Percentiles rank a stretch among this genome's conserved stretches.
These are phyloP conservation scores for Drosophila grimshawi DNA, from an alignment of 1,140 invertebrate genomes.

Conservation along the genomic window DNA sequence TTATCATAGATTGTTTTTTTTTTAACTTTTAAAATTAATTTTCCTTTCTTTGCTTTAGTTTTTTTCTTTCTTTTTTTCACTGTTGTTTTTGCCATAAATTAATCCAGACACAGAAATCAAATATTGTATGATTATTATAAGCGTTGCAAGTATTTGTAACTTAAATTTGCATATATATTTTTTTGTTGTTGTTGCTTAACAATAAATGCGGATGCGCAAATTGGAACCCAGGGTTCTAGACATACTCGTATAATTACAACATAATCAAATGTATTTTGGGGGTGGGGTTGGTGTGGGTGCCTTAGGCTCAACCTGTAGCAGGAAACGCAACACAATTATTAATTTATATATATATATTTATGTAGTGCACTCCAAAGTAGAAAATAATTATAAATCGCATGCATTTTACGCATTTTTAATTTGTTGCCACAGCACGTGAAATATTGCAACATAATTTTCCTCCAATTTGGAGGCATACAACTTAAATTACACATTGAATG, in stretches of 20 bases:
- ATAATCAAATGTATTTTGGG: slow-evolving; percentile 33
- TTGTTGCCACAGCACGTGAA: neutral
- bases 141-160: slow-evolving; percentile 23
- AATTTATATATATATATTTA: neutral
- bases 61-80: slow-evolving; percentile 1
- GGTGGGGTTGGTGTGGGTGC: slow-evolving; percentile 12
- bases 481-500: slow-evolving; percentile 22
- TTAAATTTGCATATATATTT: slow-evolving; percentile 9
- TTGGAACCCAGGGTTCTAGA: slow-evolving; percentile 41
- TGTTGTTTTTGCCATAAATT: slow-evolving; percentile 45
- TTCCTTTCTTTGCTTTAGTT: slow-evolving; percentile 15
- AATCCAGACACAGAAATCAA: slow-evolving; percentile 26
- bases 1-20: slow-evolving; percentile 47
- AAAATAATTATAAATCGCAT: slow-evolving; percentile 5
- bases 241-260: slow-evolving; percentile 19
- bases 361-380: neutral
- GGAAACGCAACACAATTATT: slow-evolving; percentile 37
- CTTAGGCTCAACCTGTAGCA: slow-evolving; percentile 62
- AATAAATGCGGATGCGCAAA: slow-evolving; percentile 67
- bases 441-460: neutral
- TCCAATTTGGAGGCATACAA: neutral
- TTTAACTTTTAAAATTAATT: slow-evolving; percentile 34
- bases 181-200: slow-evolving; percentile 20
- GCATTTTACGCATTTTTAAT: neutral
- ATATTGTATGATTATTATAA: slow-evolving; percentile 27